phyloP scores from a whole-genome alignment of 2,888 invertebrate genomes.

The Lumbricus terrestris region DNA sequence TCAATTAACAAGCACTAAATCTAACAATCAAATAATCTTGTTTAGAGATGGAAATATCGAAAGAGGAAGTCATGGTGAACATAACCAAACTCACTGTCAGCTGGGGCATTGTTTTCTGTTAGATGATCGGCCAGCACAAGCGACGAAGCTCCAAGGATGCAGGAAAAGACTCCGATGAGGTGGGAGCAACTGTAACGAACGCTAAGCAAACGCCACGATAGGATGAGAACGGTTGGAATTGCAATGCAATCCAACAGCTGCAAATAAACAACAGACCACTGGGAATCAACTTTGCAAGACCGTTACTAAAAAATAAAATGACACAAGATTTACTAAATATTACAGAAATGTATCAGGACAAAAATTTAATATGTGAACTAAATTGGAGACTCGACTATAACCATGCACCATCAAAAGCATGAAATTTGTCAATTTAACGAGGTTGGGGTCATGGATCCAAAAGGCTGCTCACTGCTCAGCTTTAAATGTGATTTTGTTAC shows the following conservation, averaged over 20 bases:
- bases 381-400: too few relatives aligned
- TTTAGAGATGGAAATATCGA: not conserved
- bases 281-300: not conserved
- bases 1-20: not conserved
- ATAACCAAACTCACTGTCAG: not conserved
- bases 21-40: too few relatives aligned
- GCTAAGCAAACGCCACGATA: conserved; percentile 76
- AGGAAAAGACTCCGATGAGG: conserved; percentile 76
- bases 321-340: not conserved
- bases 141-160: conserved; percentile 78
- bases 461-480: too few relatives aligned
- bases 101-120: conserved; percentile 26
- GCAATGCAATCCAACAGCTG: conserved; percentile 83
- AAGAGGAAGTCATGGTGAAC: not conserved
- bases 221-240: conserved; percentile 75
- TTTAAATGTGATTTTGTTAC: too few relatives aligned
- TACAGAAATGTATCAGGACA: not conserved
- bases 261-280: conserved; percentile 59
- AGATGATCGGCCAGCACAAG: conserved; percentile 81
- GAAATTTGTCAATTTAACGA: too few relatives aligned
- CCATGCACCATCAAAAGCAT: too few relatives aligned
- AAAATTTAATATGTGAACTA: not conserved
- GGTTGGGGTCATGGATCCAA: too few relatives aligned
- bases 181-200: conserved; percentile 75
- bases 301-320: not conserved